Evolutionary conservation across 2,113 vertebrate species (phyloP).

Genomic region (Ibidorhyncha struthersii): DNA sequence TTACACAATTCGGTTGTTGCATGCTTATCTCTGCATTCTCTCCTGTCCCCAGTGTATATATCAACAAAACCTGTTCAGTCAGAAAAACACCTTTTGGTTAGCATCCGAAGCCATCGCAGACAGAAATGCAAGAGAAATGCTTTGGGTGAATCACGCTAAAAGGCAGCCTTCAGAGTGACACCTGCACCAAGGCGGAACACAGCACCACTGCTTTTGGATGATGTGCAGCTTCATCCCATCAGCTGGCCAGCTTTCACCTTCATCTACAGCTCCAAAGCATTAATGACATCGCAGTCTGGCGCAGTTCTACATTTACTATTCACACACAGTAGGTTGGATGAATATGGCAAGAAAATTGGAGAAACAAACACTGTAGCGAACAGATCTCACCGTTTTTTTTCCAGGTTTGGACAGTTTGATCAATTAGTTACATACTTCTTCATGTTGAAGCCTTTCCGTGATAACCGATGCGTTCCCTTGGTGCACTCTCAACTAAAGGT

Average conservation of each 20-base stretch:
- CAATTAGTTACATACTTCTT: not conserved
- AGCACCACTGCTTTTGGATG: not conserved
- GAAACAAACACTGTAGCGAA: not conserved
- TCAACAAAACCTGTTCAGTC: not conserved
- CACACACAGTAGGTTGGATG: not conserved
- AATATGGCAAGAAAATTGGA: not conserved
- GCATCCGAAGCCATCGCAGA: not conserved
- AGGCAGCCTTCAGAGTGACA: not conserved
- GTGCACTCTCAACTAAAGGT: not conserved
- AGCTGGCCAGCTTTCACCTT: not conserved
- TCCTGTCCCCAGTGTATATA: not conserved
- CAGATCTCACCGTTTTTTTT: not conserved
- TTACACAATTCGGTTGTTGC: not conserved
- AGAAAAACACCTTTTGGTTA: not conserved
- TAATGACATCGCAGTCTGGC: not conserved
- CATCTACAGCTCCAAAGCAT: not conserved
- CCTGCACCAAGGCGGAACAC: not conserved
- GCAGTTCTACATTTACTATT: not conserved
- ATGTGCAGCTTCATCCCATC: not conserved
- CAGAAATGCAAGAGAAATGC: not conserved
- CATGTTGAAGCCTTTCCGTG: not conserved
- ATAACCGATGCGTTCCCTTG: not conserved
- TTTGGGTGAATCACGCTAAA: not conserved
- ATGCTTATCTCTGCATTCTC: not conserved
- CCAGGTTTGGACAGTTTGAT: not conserved